Base-by-base conservation (phyloP, 2,888 invertebrate species). In the Synanthedon formicaeformis region DNA sequence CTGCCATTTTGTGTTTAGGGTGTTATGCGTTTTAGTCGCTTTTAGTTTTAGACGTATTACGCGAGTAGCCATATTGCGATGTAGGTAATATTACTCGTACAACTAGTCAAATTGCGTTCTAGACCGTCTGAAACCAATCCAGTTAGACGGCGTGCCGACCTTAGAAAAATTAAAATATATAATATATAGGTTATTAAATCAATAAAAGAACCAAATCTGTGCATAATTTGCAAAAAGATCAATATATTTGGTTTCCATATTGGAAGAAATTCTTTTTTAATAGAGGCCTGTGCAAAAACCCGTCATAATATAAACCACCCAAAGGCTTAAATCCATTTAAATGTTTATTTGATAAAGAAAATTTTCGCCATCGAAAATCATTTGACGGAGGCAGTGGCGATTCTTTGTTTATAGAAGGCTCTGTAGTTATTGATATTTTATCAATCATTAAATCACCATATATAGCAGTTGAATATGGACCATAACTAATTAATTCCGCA, bases 291-390 rank as follows among this genome's bases (percentile, higher is more conserved):
- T 81, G 77, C 52, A 85, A 69, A 73, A 71, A 85, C 53, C 86
- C 83, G 60, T 86, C 84, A 60, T 84, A 85, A 68, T 87, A 86
- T 57, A 86, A 76, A 50, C 86, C 85, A 23, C 85, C 79, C 51
- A 86, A 69, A 57, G 86, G 84, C 63, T 65, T 78, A 58, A 87
- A 87, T 60, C 73, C 74, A 61, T 60, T 66, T 41, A 70, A 59
- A 16, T 14, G 10, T 60, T 68, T 62, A 57, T 61, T 65, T 54
- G 62, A 59, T 60, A 69, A 64, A 60, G 68, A 64, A 65, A 78
- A 75, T 58, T 65, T 67, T 55, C 62, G 65, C 82, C 82, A 84
- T 75, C 73, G 69, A 70, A 80, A 74, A 73, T 77, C 64, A 58
- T 66, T 60, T 57, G 59, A 54, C 53, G 71, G 65, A 53, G 69